Percentiles rank a stretch among this genome's conserved stretches.
Conservation (phyloP, 2,888 invertebrate species). For the Polydrusus cervinus region DNA sequence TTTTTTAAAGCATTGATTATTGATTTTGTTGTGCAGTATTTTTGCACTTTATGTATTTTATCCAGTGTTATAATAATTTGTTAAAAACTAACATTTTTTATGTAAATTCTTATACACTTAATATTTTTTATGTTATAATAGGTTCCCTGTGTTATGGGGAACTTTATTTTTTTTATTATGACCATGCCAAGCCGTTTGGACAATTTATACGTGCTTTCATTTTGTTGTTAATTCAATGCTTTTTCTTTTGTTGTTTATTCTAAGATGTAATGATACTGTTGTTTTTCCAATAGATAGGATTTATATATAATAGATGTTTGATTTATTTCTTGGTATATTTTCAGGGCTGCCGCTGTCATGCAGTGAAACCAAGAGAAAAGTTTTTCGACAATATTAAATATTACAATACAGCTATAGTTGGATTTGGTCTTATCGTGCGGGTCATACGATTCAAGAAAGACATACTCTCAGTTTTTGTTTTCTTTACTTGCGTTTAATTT, state of each 20-base stretch:
- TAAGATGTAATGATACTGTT: constrained; percentile 10
- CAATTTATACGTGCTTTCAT: background rate
- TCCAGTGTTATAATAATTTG: background rate
- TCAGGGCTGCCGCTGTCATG: too few relatives aligned
- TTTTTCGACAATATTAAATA: too few relatives aligned
- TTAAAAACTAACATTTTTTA: constrained; percentile 7
- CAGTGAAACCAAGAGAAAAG: too few relatives aligned
- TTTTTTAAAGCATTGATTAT: background rate
- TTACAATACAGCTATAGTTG: too few relatives aligned
- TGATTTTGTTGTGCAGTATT: background rate
- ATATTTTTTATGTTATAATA: background rate
- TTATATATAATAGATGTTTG: constrained; percentile 2
- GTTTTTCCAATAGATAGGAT: constrained; percentile 23
- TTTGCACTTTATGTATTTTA: background rate
- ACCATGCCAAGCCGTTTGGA: constrained; percentile 3
- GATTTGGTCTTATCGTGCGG: too few relatives aligned
- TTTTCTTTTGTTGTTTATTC: constrained; percentile 12
- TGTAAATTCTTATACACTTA: background rate
- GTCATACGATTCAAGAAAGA: too few relatives aligned
- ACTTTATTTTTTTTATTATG: constrained; percentile 12
- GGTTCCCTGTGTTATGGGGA: background rate
- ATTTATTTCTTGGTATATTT: background rate
- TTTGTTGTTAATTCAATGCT: constrained; percentile 2
- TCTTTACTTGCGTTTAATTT: too few relatives aligned
- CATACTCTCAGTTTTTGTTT: too few relatives aligned